Conservation (phyloP, 30 jellyfish, hydroid and myxozoan genomes). For the Aurelia aurita region DNA sequence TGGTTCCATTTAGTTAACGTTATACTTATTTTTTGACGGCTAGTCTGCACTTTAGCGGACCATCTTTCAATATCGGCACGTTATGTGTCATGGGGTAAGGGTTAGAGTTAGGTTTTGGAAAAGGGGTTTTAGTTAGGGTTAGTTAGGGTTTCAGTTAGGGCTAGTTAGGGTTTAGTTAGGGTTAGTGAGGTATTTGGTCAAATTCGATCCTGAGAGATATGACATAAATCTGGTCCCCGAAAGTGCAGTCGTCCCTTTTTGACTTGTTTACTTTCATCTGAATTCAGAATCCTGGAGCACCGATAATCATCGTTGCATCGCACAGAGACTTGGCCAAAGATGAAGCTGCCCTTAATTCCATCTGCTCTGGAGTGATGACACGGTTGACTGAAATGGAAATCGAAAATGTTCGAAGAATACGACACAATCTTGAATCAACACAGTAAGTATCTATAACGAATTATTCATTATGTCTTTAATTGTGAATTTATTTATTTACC, state of each 20-base stretch:
- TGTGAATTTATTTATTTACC: neutral
- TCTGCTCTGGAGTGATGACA: constrained; percentile 74
- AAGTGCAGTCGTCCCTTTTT: too few relatives aligned
- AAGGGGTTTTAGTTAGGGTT: too few relatives aligned
- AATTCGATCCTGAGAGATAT: too few relatives aligned
- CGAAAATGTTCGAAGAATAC: constrained; percentile 59
- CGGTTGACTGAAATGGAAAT: constrained; percentile 79
- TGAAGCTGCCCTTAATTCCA: constrained; percentile 44
- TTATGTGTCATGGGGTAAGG: too few relatives aligned
- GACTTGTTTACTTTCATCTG: neutral
- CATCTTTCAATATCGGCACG: too few relatives aligned
- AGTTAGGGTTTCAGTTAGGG: too few relatives aligned
- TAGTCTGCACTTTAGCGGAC: too few relatives aligned
- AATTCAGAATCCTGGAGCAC: constrained; percentile 84
- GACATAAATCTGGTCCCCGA: too few relatives aligned
- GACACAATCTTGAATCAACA: constrained; percentile 70
- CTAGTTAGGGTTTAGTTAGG: too few relatives aligned
- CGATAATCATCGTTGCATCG: constrained; percentile 82
- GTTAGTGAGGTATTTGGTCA: neutral
- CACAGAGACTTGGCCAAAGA: constrained; percentile 83
- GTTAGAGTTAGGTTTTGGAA: too few relatives aligned
- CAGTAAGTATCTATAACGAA: constrained; percentile 45
- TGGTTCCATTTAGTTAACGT: too few relatives aligned
- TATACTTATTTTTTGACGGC: too few relatives aligned
- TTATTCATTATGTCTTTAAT: neutral